A percentile compares a stretch with the other conserved stretches of the same genome.
Evolutionary conservation across 2,888 invertebrate species (phyloP).

Genomic region (Eurois occulta): DNA sequence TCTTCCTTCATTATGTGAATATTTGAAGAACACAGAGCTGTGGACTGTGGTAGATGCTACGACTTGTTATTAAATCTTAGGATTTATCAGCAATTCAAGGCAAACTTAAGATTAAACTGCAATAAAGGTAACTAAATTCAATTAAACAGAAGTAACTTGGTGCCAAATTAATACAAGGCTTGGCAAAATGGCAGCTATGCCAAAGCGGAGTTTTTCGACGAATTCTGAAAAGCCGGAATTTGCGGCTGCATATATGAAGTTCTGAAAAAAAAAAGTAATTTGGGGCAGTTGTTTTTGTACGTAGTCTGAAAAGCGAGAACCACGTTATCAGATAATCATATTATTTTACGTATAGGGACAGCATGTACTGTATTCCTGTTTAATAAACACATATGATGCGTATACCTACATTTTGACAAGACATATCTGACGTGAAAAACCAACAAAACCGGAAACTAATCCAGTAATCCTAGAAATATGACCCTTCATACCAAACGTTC

Average conservation of each 20-base stretch:
- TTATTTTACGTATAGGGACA: too few relatives aligned
- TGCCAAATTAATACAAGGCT: conserved; percentile 9
- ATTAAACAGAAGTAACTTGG: conserved; percentile 14
- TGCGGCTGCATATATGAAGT: background rate
- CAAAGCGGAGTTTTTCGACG: background rate
- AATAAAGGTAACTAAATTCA: conserved; percentile 21
- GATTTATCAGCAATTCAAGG: background rate
- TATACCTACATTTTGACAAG: background rate
- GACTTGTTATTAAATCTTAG: background rate
- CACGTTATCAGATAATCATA: background rate
- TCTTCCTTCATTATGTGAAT: conserved; percentile 4
- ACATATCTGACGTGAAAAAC: background rate
- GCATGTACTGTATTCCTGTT: background rate
- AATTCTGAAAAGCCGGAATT: background rate
- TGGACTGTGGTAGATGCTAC: background rate
- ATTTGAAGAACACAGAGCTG: background rate
- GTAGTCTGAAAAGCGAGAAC: background rate
- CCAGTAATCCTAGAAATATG: background rate
- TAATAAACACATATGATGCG: too few relatives aligned
- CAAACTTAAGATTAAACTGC: background rate
- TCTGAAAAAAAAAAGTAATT: background rate
- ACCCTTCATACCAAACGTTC: conserved; percentile 1
- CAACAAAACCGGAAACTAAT: background rate
- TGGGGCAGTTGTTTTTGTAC: background rate
- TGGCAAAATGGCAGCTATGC: background rate